Conservation (phyloP, 2,797 vertebrate species). For the Tapera naevia region DNA sequence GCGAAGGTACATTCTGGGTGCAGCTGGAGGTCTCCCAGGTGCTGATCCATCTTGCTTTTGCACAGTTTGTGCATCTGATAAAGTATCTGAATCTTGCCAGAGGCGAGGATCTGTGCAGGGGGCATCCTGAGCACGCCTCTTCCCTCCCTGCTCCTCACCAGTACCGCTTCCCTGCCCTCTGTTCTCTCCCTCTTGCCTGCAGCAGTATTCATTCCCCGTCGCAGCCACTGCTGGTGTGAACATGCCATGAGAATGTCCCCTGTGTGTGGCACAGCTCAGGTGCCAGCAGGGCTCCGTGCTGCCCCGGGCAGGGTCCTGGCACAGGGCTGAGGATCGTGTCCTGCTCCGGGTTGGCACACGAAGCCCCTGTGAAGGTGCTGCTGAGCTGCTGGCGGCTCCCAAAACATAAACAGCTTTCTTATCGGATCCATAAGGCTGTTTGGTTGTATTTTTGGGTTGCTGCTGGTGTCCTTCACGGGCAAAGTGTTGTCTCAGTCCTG, state of each 20-base stretch:
- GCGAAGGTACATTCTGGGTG: slow-evolving; percentile 46
- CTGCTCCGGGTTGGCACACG: neutral
- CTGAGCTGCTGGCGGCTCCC: rapidly evolving
- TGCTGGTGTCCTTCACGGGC: neutral
- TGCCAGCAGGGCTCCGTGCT: neutral
- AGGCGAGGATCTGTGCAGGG: neutral
- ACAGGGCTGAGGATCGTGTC: neutral
- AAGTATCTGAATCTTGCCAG: neutral
- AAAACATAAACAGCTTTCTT: neutral
- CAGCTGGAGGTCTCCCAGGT: neutral
- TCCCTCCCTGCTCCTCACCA: neutral
- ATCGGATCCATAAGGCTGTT: neutral
- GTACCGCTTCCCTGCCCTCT: neutral
- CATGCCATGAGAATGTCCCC: neutral
- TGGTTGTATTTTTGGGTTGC: neutral
- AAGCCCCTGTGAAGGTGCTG: neutral
- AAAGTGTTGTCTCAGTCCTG: neutral
- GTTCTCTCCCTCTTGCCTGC: neutral
- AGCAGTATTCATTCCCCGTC: neutral
- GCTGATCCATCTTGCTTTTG: neutral
- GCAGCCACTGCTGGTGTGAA: neutral
- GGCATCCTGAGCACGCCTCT: neutral
- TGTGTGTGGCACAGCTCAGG: neutral
- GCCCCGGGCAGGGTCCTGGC: neutral
- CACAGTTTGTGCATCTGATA: neutral